A percentile compares a stretch with the other conserved stretches of the same genome.
Evolutionary conservation across 2,888 invertebrate genomes (phyloP).

Genomic region (Aphidoletes aphidimyza): DNA sequence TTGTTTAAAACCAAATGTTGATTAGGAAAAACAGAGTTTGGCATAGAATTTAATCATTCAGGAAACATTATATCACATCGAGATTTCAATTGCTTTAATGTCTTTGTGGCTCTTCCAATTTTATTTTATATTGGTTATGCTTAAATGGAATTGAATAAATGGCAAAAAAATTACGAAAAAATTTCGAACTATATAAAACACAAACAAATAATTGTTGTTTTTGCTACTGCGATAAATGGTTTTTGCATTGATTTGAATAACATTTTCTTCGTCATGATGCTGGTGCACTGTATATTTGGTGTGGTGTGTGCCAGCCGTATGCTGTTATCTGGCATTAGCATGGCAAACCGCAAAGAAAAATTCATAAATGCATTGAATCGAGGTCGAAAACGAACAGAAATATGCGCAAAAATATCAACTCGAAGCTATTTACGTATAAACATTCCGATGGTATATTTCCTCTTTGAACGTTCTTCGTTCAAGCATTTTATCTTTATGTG

Average conservation of each 20-base stretch:
- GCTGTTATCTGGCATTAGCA: neutral
- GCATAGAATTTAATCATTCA: no score
- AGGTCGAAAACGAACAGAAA: constrained; percentile 22
- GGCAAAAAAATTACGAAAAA: neutral
- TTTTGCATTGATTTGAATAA: constrained; percentile 24
- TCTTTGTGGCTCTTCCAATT: constrained; percentile 13
- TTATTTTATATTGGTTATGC: neutral
- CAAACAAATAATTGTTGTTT: constrained; percentile 31
- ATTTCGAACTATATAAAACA: neutral
- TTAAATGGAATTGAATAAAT: neutral
- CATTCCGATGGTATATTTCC: neutral
- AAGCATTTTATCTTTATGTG: neutral
- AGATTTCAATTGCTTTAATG: no score
- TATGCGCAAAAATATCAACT: constrained; percentile 26
- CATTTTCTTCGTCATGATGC: neutral
- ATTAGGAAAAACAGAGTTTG: no score
- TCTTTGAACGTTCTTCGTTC: neutral
- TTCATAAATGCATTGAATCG: constrained; percentile 43
- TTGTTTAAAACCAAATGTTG: neutral
- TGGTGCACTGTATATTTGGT: neutral
- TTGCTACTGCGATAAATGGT: constrained; percentile 38
- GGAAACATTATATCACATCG: no score
- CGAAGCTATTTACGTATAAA: constrained; percentile 24
- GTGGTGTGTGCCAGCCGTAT: neutral
- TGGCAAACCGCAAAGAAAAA: constrained; percentile 23